phyloP scores from a whole-genome alignment of 2,888 invertebrate species.

The Phlogophora meticulosa region DNA sequence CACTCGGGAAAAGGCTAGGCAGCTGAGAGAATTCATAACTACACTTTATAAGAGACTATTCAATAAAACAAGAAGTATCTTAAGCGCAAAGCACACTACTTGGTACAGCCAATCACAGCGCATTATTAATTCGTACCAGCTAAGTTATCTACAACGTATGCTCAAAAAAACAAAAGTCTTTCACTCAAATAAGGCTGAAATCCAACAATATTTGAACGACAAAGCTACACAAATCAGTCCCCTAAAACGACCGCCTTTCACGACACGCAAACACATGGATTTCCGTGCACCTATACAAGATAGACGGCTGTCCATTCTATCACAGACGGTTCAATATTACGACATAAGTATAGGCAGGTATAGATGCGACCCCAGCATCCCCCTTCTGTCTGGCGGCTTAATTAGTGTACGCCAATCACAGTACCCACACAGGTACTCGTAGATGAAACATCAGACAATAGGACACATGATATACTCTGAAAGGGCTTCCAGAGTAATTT shows the following conservation, averaged over 20 bases:
- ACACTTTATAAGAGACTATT: no score
- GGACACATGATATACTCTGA: background rate
- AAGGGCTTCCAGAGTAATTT: constrained; percentile 10
- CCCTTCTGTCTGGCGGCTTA: constrained; percentile 32
- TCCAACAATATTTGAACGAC: no score
- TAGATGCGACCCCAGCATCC: constrained; percentile 10
- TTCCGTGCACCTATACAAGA: background rate
- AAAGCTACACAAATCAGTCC: background rate
- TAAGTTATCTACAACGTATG: no score
- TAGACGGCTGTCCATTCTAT: background rate
- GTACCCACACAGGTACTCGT: no score
- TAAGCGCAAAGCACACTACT: no score
- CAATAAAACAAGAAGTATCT: no score
- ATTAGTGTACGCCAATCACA: constrained; percentile 28
- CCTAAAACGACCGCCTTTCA: background rate
- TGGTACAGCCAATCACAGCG: no score
- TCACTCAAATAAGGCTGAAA: no score
- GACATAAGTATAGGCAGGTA: constrained; percentile 9
- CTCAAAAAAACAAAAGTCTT: no score
- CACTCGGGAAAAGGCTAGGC: no score
- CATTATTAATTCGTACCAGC: no score
- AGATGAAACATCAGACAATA: constrained; percentile 12
- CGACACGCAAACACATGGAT: constrained; percentile 9
- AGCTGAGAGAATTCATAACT: no score
- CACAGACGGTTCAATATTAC: constrained; percentile 36